These are phyloP conservation scores for Rhingia campestris DNA, from an alignment of 2,888 invertebrate species.

Conservation along the genomic window DNA sequence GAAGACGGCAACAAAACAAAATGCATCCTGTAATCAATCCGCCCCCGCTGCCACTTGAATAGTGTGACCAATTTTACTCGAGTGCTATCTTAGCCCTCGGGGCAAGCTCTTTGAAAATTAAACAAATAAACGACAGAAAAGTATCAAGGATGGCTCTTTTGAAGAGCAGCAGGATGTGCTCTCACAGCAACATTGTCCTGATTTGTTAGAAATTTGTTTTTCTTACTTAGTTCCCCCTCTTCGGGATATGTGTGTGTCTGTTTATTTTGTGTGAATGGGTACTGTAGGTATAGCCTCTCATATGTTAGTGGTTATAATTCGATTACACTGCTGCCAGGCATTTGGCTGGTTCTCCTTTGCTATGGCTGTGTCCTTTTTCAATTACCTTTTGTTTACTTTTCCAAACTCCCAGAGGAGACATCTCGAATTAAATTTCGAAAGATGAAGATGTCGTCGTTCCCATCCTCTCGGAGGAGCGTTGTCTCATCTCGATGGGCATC, in stretches of 20 bases:
- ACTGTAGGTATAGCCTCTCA: constrained; percentile 34
- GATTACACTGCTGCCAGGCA: constrained; percentile 70
- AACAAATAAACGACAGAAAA: constrained; percentile 63
- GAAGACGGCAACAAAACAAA: background rate
- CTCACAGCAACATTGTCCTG: constrained; percentile 43
- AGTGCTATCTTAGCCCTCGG: constrained; percentile 66
- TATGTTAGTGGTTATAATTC: constrained; percentile 73
- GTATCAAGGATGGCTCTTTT: constrained; percentile 53
- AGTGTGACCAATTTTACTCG: constrained; percentile 67
- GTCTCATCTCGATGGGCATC: background rate
- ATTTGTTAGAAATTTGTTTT: constrained; percentile 67
- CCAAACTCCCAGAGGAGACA: constrained; percentile 66
- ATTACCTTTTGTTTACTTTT: constrained; percentile 73
- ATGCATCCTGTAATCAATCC: constrained; percentile 67
- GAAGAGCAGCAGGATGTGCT: constrained; percentile 20
- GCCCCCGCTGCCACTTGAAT: constrained; percentile 53
- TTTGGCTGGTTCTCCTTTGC: constrained; percentile 18
- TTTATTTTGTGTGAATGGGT: constrained; percentile 65
- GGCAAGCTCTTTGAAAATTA: constrained; percentile 67
- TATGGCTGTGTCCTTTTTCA: constrained; percentile 65
- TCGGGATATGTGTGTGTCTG: constrained; percentile 19
- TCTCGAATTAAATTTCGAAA: constrained; percentile 71
- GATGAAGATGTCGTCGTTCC: constrained; percentile 54
- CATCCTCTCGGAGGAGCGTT: background rate
- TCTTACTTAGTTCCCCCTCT: constrained; percentile 17